Evolutionary conservation across 2,888 invertebrate species (phyloP).

Genomic region (Chloroclysta siterata): DNA sequence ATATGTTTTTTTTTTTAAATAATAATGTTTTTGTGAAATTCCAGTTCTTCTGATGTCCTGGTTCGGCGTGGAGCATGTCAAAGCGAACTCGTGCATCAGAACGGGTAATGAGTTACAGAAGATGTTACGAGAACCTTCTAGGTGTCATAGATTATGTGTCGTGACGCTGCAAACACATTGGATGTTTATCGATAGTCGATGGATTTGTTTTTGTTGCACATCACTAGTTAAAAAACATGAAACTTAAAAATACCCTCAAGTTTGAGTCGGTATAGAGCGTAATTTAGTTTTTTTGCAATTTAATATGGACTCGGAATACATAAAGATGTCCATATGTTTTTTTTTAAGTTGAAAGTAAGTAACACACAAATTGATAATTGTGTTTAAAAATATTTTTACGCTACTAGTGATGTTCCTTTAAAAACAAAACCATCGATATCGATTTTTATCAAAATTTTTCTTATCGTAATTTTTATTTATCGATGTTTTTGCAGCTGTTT

Average conservation of each 20-base stretch:
- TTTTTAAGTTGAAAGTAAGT: no score
- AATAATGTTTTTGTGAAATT: slow-evolving; percentile 38
- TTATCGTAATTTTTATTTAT: slow-evolving; percentile 36
- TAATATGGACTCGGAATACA: no score
- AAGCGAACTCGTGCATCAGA: slow-evolving; percentile 80
- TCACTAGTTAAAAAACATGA: slow-evolving; percentile 34
- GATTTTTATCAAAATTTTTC: slow-evolving; percentile 24
- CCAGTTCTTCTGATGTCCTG: slow-evolving; percentile 84
- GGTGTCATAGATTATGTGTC: slow-evolving; percentile 56
- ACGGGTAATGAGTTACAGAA: slow-evolving; percentile 64
- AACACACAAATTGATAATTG: not conserved
- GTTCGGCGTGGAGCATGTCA: slow-evolving; percentile 81
- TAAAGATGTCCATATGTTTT: no score
- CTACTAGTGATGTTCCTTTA: slow-evolving; percentile 21
- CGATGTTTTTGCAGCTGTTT: slow-evolving; percentile 57
- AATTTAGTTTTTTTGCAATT: no score
- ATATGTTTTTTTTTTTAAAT: not conserved
- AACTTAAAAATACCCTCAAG: no score
- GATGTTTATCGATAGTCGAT: slow-evolving; percentile 37
- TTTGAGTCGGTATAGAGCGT: no score
- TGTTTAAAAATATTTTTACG: not conserved
- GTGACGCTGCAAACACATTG: slow-evolving; percentile 50
- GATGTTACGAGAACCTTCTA: slow-evolving; percentile 21
- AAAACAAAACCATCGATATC: slow-evolving; percentile 34
- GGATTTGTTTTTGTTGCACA: slow-evolving; percentile 29